These are phyloP conservation scores for Drosophila kepulauana DNA, from an alignment of 1,140 invertebrate species.

Conservation along the genomic window DNA sequence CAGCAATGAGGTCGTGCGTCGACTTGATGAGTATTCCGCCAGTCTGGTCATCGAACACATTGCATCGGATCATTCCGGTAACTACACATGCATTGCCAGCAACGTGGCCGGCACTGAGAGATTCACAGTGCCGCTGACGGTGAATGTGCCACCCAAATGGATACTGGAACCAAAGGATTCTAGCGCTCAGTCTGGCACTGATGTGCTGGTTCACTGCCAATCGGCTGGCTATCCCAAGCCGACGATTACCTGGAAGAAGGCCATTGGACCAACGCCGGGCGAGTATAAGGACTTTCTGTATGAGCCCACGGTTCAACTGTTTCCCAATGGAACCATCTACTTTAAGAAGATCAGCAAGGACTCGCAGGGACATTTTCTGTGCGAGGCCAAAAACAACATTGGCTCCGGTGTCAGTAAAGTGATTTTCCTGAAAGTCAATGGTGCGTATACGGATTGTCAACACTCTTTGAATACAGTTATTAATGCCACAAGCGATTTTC, in stretches of 20 bases:
- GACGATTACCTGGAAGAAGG: conserved; percentile 94
- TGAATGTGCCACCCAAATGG: conserved; percentile 96
- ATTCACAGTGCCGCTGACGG: conserved; percentile 91
- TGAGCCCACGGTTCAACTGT: conserved; percentile 90
- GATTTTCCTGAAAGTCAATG: conserved; percentile 94
- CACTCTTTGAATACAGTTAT: background rate
- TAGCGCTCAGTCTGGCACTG: conserved; percentile 93
- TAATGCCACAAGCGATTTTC: conserved; percentile 20
- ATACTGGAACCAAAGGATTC: conserved; percentile 94
- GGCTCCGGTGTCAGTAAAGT: conserved; percentile 95
- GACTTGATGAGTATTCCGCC: conserved; percentile 94
- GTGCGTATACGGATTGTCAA: conserved; percentile 86
- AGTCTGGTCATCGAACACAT: conserved; percentile 95
- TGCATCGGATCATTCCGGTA: conserved; percentile 92
- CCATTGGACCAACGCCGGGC: conserved; percentile 92
- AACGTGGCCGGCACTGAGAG: conserved; percentile 92
- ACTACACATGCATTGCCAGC: conserved; percentile 95
- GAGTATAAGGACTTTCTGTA: conserved; percentile 94
- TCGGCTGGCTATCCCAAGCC: conserved; percentile 96
- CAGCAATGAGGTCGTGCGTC: conserved; percentile 86
- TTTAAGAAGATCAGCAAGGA: conserved; percentile 93
- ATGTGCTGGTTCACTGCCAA: conserved; percentile 94
- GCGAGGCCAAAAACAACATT: conserved; percentile 96
- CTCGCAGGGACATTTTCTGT: conserved; percentile 95
- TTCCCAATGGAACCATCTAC: conserved; percentile 92